Evolutionary conservation across 2,113 vertebrate genomes (phyloP), one percentile per base, ranked within the genome.

Genomic region (Mesoclemmys tuberculata): DNA sequence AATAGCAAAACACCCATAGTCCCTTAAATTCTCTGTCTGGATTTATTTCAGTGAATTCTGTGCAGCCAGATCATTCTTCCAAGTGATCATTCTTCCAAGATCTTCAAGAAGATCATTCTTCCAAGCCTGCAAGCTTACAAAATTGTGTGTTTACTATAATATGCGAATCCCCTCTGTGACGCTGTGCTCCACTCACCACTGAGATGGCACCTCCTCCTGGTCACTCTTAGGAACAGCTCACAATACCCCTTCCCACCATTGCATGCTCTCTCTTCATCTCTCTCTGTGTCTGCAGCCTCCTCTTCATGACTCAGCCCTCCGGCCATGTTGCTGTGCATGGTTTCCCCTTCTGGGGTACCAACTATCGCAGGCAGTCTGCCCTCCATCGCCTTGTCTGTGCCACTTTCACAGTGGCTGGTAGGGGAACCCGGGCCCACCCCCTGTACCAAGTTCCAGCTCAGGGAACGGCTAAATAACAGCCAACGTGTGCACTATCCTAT

Each of bases 101-200:
- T n/a, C n/a, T n/a, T n/a, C n/a, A n/a, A n/a, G n/a, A n/a, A 8
- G 12, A 0, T 21, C 38, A 13, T 27, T n/a, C 41, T 2, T 0
- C 5, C 27, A 52, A 82, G 71, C 27, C 95, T 51, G 41, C 71
- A 10, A 22, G 52, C 75, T 90, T 41, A 54, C 12, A 54, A 3
- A 29, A 35, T 18, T 1, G 1, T 0, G 0, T 1, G 2, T 64
- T 9, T 48, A 18, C 74, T 90, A 21, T 9, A 74, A 79, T 54
- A 27, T 6, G 2, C 44, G 24, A 19, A 31, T 74, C 22, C 75
- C 1, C 6, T 12, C 13, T 6, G 31, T 6, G 6, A 35, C 6
- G 13, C 29, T 35, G 58, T 35, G 58, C 29, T 61, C 29, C 31
- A 56, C 12, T 56, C 26, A 41, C 38, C 54, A 29, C 29, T 14